Evolutionary conservation across 2,888 invertebrate genomes (phyloP).

Genomic region (Branchellion lobata): DNA sequence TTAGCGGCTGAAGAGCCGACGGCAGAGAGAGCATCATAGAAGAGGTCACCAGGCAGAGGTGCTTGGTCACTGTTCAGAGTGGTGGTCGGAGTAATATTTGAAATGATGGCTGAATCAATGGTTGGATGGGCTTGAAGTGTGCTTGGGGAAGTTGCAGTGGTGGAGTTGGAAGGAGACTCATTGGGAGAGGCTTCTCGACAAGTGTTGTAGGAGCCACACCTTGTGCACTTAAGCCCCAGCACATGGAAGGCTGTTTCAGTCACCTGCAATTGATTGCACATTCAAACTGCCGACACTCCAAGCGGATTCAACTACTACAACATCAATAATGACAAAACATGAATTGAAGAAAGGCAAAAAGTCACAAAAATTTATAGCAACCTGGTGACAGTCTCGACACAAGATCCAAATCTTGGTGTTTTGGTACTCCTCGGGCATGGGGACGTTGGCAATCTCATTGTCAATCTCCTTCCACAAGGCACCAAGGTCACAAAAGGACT

Average conservation of each 20-base stretch:
- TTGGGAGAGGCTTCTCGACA: constrained; percentile 39
- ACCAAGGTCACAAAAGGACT: constrained; percentile 83
- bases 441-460: constrained; percentile 76
- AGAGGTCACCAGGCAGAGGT: no score
- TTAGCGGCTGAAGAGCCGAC: background rate
- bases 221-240: constrained; percentile 79
- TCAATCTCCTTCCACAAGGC: constrained; percentile 79
- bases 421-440: constrained; percentile 80
- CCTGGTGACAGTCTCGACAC: constrained; percentile 89
- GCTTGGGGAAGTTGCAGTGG: background rate
- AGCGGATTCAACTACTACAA: no score
- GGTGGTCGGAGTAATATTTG: background rate
- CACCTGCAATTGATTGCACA: constrained; percentile 59
- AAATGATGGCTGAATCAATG: background rate
- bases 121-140: background rate
- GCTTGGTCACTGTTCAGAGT: background rate
- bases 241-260: constrained; percentile 82
- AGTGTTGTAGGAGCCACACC: constrained; percentile 82
- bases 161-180: background rate
- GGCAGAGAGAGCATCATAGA: background rate
- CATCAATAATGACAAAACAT: background rate
- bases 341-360: no score
- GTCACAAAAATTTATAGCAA: constrained; percentile 58
- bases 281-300: background rate
- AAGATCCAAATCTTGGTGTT: constrained; percentile 78